These are phyloP conservation scores for Mycetomoellerius zeteki DNA, from an alignment of 1,140 invertebrate genomes.

Conservation along the genomic window DNA sequence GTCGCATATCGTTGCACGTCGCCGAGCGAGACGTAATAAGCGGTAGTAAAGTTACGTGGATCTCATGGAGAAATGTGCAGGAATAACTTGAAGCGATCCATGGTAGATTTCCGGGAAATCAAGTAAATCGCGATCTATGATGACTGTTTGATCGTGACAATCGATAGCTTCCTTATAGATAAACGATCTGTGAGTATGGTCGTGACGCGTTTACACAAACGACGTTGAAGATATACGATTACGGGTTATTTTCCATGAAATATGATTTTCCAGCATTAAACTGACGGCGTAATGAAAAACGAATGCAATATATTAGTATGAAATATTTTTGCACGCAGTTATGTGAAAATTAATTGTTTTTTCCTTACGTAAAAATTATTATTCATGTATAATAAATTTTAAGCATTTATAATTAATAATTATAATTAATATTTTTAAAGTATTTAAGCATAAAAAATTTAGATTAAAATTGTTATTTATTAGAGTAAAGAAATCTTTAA, in stretches of 20 bases:
- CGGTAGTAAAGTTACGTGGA: conserved; percentile 46
- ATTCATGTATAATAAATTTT: not conserved
- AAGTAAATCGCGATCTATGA: conserved; percentile 17
- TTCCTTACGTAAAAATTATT: not conserved
- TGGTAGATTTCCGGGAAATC: conserved; percentile 56
- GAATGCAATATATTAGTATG: not conserved
- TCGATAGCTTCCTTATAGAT: conserved; percentile 38
- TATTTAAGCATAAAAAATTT: no score
- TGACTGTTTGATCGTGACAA: not conserved
- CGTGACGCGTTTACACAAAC: conserved; percentile 28
- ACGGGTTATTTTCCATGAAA: not conserved
- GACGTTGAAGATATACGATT: conserved; percentile 9
- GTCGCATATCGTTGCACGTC: not conserved
- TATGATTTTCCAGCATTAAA: not conserved
- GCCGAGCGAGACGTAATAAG: conserved; percentile 36
- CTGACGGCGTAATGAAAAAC: not conserved
- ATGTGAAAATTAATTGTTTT: not conserved
- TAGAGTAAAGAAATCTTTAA: not conserved
- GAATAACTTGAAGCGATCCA: conserved; percentile 9
- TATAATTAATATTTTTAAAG: no score
- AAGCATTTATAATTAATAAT: no score
- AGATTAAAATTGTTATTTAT: not conserved
- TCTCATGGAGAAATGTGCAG: conserved; percentile 45
- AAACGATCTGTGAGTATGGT: not conserved
- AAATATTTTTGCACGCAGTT: not conserved